Conservation (phyloP, 2,888 invertebrate species). For the Caenorhabditis parvicauda region DNA sequence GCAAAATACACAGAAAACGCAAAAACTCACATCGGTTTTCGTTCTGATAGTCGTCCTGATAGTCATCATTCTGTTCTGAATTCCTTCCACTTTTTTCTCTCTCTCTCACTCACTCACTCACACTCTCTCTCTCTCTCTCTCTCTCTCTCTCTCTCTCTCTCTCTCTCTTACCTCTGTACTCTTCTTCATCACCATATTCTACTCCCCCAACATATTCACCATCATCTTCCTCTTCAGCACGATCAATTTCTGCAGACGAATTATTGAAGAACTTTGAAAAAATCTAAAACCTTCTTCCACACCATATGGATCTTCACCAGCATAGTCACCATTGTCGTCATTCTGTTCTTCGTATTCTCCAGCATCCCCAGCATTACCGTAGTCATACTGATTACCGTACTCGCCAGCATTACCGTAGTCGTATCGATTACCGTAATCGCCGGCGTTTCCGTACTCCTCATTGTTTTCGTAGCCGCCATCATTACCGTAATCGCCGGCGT, state of each 20-base stretch:
- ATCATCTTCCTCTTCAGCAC: slow-evolving; percentile 9
- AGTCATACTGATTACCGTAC: background rate
- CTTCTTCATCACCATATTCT: slow-evolving; percentile 23
- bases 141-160: background rate
- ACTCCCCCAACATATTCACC: slow-evolving; percentile 9
- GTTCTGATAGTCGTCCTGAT: background rate
- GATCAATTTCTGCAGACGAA: slow-evolving; percentile 5
- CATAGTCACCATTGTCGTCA: background rate
- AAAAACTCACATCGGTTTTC: slow-evolving; percentile 1
- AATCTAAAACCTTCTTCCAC: slow-evolving; percentile 8
- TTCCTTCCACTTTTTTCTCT: slow-evolving; percentile 6
- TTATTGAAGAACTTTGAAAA: background rate
- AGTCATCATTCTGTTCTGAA: slow-evolving; percentile 6
- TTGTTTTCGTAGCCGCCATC: slow-evolving; percentile 10
- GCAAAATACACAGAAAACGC: no score
- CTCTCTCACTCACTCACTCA: background rate
- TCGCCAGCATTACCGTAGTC: background rate
- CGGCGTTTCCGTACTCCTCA: slow-evolving; percentile 4
- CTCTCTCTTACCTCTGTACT: slow-evolving; percentile 10
- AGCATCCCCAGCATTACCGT: background rate
- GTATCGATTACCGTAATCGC: slow-evolving; percentile 1
- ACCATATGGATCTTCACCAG: slow-evolving; percentile 4
- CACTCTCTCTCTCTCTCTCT: slow-evolving; percentile 1
- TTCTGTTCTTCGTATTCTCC: background rate
- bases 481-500: slow-evolving; percentile 5